Evolutionary conservation across 2,113 vertebrate species (phyloP), one percentile per base, ranked within the genome.

Genomic region (Myotis yumanensis): DNA sequence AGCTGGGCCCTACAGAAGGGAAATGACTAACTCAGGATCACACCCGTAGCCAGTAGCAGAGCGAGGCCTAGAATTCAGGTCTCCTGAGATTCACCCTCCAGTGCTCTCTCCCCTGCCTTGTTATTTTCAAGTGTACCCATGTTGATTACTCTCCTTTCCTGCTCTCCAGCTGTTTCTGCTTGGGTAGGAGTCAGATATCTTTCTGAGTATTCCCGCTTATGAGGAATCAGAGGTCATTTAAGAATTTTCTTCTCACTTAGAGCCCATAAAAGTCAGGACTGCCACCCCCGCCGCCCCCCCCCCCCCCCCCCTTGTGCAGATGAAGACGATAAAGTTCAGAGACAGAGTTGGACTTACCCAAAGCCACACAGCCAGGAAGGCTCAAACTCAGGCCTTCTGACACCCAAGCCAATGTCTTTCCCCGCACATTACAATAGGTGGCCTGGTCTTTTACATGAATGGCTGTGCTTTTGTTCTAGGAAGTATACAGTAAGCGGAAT

Each of bases 211-310:
- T 18, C 22, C 52, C 14, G 5, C 68, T 66, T 82, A 30, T 0
- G 59, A 85, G 68, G 89, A 85, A 28, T 85, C 66, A 95, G 79
- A 90, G 72, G 37, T 54, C 37, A 35, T 48, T 71, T 25, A 89
- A 93, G 51, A 46, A 20, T 54, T 46, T 91, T 68, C 35, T 81
- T 80, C 71, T 96, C 17, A 43, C 12, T 20, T 37, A 52, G 40
- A 81, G 43, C n/a, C 57, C 20, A 11, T 5, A 54, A 37, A 64
- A 54, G 18, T 93, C 40, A 82, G 32, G 28, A 83, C 28, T 51
- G 28, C 52, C 9, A 46, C 5, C 20, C 37, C 46, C n/a, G n/a
- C n/a, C n/a, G n/a, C 9, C 46, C 1, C 46, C 46, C 2, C 59
- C 20, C 37, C 46, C 9, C 46, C 2, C 46, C 46, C 9, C 51